phyloP scores from a whole-genome alignment of 2,113 vertebrate species.

The Elachura formosa region DNA sequence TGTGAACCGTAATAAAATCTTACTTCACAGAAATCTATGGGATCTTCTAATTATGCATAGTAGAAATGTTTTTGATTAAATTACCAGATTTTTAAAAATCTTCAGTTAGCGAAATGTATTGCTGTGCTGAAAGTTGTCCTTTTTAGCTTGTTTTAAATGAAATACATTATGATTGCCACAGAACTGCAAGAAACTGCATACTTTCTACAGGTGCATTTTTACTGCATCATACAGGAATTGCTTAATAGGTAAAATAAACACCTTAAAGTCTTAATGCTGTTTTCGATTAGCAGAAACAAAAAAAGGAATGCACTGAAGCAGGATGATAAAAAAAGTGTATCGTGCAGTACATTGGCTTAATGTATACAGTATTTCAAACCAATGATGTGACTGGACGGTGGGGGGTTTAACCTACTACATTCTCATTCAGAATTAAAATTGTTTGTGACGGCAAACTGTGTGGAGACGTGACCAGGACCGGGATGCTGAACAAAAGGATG shows the following conservation, averaged over 20 bases:
- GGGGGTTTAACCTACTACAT: neutral
- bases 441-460: slow-evolving; percentile 47
- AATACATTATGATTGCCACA: neutral
- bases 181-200: neutral
- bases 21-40: neutral
- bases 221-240: neutral
- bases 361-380: neutral
- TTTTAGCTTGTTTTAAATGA: neutral
- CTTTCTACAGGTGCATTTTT: neutral
- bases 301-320: slow-evolving; percentile 61
- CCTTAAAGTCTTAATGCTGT: neutral
- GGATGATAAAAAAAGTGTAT: slow-evolving; percentile 15
- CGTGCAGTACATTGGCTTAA: slow-evolving; percentile 49
- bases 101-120: slow-evolving; percentile 1
- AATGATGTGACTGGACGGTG: neutral
- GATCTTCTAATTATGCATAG: neutral
- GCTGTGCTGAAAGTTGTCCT: neutral
- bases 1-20: neutral
- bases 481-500: slow-evolving; percentile 37
- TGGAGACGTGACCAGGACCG: neutral
- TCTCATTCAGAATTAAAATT: slow-evolving; percentile 50
- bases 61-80: neutral
- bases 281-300: slow-evolving; percentile 44
- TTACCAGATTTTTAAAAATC: neutral
- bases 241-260: slow-evolving; percentile 46